Percentiles rank a stretch among this genome's conserved stretches.
These are phyloP conservation scores for Meganola albula DNA, from an alignment of 2,888 invertebrate species.

Conservation along the genomic window DNA sequence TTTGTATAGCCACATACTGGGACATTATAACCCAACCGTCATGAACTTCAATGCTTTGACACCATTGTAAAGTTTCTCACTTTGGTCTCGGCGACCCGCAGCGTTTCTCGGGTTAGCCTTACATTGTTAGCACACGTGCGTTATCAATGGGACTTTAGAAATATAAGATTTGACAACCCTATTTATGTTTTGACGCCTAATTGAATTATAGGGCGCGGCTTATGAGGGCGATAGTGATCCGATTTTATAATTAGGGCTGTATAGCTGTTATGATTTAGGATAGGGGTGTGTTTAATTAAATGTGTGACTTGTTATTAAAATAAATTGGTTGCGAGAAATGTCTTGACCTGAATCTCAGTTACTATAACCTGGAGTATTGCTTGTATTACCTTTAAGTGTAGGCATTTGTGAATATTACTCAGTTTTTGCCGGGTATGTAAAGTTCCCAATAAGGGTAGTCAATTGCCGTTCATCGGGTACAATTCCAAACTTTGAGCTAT, in stretches of 20 bases:
- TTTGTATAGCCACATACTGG: slow-evolving; percentile 57
- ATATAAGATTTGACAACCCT: slow-evolving; percentile 57
- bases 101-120: slow-evolving; percentile 52
- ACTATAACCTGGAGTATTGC: too few relatives aligned
- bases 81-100: slow-evolving; percentile 61
- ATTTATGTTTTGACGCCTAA: slow-evolving; percentile 62
- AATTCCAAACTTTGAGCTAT: too few relatives aligned
- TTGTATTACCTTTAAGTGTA: too few relatives aligned
- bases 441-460: too few relatives aligned
- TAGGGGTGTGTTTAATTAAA: slow-evolving; percentile 7
- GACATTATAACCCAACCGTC: slow-evolving; percentile 60
- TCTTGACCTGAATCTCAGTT: too few relatives aligned
- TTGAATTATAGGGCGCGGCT: slow-evolving; percentile 64
- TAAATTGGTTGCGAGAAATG: too few relatives aligned
- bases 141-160: slow-evolving; percentile 58
- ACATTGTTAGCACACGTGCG: slow-evolving; percentile 69
- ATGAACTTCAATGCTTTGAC: slow-evolving; percentile 63
- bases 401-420: too few relatives aligned
- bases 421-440: too few relatives aligned
- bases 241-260: slow-evolving; percentile 46
- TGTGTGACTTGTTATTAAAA: neutral
- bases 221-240: slow-evolving; percentile 49
- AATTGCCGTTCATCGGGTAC: too few relatives aligned
- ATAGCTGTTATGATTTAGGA: slow-evolving; percentile 21
- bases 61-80: slow-evolving; percentile 69